phyloP scores from a whole-genome alignment of 2,113 vertebrate genomes.

The Strix aluco region DNA sequence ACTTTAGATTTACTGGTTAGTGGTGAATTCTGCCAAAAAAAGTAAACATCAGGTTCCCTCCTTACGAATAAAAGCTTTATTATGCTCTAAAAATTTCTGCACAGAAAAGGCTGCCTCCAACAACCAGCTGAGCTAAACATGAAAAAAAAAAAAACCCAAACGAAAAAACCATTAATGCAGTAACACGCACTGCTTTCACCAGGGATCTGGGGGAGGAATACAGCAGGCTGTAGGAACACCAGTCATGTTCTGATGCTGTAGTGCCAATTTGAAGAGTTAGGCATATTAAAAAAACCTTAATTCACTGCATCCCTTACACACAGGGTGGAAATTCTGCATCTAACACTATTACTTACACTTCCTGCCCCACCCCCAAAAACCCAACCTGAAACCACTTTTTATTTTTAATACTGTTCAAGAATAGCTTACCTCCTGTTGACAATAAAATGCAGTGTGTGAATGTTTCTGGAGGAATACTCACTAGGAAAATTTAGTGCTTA shows the following conservation, averaged over 20 bases:
- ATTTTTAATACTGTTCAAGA: not conserved
- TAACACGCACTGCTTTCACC: not conserved
- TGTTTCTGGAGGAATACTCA: not conserved
- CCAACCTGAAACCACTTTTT: not conserved
- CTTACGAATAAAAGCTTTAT: conserved; percentile 65
- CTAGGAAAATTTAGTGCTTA: not conserved
- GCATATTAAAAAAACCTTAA: not conserved
- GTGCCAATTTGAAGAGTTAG: not conserved
- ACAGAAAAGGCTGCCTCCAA: conserved; percentile 14
- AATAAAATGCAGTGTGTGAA: not conserved
- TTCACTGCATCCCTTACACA: not conserved
- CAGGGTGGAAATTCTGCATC: not conserved
- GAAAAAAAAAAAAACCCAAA: not conserved
- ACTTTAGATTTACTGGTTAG: conserved; percentile 51
- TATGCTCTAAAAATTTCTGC: conserved; percentile 12
- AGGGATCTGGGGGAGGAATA: not conserved
- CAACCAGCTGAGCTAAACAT: not conserved
- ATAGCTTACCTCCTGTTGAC: not conserved
- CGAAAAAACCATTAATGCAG: not conserved
- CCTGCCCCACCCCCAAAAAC: no score
- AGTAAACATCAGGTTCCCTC: conserved; percentile 45
- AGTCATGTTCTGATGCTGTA: not conserved
- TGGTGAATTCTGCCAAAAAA: conserved; percentile 50
- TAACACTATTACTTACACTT: not conserved
- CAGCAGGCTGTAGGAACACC: not conserved